phyloP scores from a whole-genome alignment of 2,888 invertebrate species.

The Diaprepes abbreviatus region DNA sequence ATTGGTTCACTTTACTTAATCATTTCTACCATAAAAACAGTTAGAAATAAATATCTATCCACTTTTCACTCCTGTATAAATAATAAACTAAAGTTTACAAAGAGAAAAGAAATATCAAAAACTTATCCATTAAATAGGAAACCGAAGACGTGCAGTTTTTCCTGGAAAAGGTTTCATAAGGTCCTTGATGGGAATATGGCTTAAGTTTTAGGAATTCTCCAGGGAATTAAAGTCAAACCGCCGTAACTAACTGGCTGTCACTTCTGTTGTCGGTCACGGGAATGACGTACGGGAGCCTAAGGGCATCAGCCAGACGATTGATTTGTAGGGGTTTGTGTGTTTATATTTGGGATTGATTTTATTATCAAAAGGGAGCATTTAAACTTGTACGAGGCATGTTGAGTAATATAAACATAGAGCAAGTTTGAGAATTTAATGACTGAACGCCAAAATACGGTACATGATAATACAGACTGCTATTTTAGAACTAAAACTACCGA shows the following conservation, averaged over 20 bases:
- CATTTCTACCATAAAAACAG: too few species aligned
- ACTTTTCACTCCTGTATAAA: not conserved
- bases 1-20: too few species aligned
- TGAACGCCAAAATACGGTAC: too few species aligned
- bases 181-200: constrained; percentile 35
- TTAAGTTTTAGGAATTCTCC: constrained; percentile 38
- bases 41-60: too few species aligned
- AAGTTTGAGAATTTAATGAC: too few species aligned
- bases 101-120: constrained; percentile 28
- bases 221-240: constrained; percentile 59
- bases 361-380: constrained; percentile 18
- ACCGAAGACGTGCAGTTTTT: constrained; percentile 29
- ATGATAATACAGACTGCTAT: too few species aligned
- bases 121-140: constrained; percentile 43
- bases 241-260: constrained; percentile 63
- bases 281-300: constrained; percentile 25
- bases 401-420: too few species aligned
- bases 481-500: too few species aligned
- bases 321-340: constrained; percentile 32
- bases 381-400: not conserved
- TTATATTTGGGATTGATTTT: constrained; percentile 38
- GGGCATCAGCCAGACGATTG: constrained; percentile 35
- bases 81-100: not conserved
- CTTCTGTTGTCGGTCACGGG: constrained; percentile 40
- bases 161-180: constrained; percentile 20